Evolutionary conservation across 2,888 invertebrate genomes (phyloP), one percentile per base, ranked within the genome.

Genomic region (Acronicta leporina): DNA sequence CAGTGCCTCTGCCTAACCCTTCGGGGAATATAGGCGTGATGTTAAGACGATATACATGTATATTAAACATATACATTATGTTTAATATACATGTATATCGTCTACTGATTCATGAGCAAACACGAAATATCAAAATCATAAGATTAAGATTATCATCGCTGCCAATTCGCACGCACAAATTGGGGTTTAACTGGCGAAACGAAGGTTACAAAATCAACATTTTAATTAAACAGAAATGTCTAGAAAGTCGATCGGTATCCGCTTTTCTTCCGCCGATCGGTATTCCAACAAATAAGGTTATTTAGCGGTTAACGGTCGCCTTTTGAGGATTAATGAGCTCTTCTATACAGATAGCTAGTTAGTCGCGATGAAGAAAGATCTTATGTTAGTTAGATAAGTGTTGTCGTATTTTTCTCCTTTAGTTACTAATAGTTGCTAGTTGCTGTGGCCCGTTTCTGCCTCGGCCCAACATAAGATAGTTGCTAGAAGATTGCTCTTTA

Each of bases 191-290:
- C 42, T 40, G 42, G 45, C 13, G 30, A 15, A 9, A 46, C 51
- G 11, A 44, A 20, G 20, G 56, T 63, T 63, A 50, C 63, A 56
- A 50, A 73, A 63, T 69, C 63, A 20, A 41, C 10, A 62, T 63
- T 62, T 73, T 68, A 69, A 73, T 73, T 68, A 53, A 73, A 53
- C 70, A 63, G 48, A 56, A 66, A 20, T 20, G 20, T 3, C 20
- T 20, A 20, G 20, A 79, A 77, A 79, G 80, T 65, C 49, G 72
- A 58, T 65, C 51, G 54, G 56, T 63, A 68, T 72, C 67, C 67
- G 63, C 72, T 77, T 77, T 77, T 79, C 75, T 77, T 79, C 77
- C 77, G 63, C n/a, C 55, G 51, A 47, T 64, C 73, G 47, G 53
- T 48, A 50, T 47, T 55, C 27, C 43, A 46, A 77, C 80, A 54